phyloP scores from a whole-genome alignment of 2,888 invertebrate genomes.

The Scaptomyza polygonia region DNA sequence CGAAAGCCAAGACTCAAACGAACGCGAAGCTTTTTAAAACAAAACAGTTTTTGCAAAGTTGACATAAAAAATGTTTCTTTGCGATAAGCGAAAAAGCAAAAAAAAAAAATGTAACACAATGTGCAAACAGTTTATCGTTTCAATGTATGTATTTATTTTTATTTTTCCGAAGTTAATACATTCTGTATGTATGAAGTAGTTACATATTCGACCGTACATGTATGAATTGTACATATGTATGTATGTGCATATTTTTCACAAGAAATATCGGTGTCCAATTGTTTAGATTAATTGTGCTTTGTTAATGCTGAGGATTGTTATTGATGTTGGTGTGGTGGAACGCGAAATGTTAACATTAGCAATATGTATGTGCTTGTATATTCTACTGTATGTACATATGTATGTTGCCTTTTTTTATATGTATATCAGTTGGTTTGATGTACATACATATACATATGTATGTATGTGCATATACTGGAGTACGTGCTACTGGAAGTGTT shows the following conservation, averaged over 20 bases:
- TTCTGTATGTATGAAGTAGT: too few relatives aligned
- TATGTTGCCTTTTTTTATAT: slow-evolving; percentile 3
- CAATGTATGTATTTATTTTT: too few relatives aligned
- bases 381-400: neutral
- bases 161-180: too few relatives aligned
- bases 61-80: neutral
- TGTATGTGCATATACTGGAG: neutral
- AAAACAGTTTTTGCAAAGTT: too few relatives aligned
- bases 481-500: neutral
- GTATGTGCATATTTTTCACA: too few relatives aligned
- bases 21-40: too few relatives aligned
- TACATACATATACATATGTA: neutral
- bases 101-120: neutral
- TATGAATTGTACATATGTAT: too few relatives aligned
- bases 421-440: neutral
- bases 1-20: neutral
- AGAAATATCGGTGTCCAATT: neutral
- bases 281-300: slow-evolving; percentile 2
- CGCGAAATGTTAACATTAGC: neutral
- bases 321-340: too few relatives aligned
- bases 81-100: neutral
- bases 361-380: too few relatives aligned
- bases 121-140: too few relatives aligned
- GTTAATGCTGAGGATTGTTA: neutral
- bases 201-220: too few relatives aligned